Conservation (phyloP, 2,888 invertebrate genomes). For the Machimus atricapillus region DNA sequence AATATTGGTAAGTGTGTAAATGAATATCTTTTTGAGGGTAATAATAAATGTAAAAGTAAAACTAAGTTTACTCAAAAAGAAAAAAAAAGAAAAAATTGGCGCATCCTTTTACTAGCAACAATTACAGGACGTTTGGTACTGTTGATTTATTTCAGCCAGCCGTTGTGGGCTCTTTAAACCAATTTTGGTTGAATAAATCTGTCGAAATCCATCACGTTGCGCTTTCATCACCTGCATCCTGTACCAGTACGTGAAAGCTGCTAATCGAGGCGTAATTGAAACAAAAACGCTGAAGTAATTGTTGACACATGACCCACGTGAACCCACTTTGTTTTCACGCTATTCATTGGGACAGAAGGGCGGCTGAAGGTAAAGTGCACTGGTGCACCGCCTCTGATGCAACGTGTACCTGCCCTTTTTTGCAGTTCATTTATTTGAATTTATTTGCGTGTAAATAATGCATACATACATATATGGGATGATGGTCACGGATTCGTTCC, state of each 20-base stretch:
- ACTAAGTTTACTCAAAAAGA: neutral
- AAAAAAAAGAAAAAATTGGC: no score
- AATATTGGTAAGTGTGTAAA: neutral
- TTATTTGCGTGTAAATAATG: neutral
- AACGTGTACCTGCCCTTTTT: neutral
- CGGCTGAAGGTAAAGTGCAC: neutral
- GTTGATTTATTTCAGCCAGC: neutral
- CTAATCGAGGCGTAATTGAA: slow-evolving; percentile 22
- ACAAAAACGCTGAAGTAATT: slow-evolving; percentile 19
- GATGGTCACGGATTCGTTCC: neutral
- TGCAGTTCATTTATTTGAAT: neutral
- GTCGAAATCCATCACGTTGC: slow-evolving; percentile 14
- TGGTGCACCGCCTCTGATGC: neutral
- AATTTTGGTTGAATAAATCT: slow-evolving; percentile 12
- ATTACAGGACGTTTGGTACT: neutral
- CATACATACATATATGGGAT: neutral
- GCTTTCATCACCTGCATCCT: slow-evolving; percentile 26
- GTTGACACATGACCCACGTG: neutral
- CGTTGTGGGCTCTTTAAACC: neutral
- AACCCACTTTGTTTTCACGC: neutral
- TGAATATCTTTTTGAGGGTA: neutral
- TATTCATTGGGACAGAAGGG: neutral
- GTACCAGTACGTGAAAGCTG: neutral
- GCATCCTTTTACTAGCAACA: neutral
- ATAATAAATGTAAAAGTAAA: neutral